Percentiles rank a stretch among this genome's conserved stretches.
phyloP scores from a whole-genome alignment of 2,888 invertebrate species.

The Copidosoma aretas region DNA sequence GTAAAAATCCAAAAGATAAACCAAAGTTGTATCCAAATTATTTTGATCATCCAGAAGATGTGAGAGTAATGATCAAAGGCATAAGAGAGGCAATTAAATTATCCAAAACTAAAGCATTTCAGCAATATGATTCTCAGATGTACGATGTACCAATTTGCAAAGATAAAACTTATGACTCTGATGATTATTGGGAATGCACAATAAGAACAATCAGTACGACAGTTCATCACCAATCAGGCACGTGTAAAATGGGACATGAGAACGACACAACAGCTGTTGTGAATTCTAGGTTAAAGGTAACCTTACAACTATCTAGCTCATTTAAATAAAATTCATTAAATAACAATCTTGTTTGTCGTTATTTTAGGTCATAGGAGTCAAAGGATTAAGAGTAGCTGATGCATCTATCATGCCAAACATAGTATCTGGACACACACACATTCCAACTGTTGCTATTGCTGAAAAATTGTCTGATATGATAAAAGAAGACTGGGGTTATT shows the following conservation, averaged over 20 bases:
- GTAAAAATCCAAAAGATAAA: conserved; percentile 11
- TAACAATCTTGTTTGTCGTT: neutral
- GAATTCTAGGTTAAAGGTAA: conserved; percentile 66
- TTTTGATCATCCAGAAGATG: conserved; percentile 70
- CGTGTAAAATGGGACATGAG: conserved; percentile 72
- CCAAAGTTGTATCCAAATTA: conserved; percentile 76
- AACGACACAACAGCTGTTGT: conserved; percentile 70
- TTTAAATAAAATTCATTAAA: neutral
- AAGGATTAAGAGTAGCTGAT: conserved; percentile 65
- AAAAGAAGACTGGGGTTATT: conserved; percentile 1
- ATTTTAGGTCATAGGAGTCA: conserved; percentile 57
- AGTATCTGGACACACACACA: neutral
- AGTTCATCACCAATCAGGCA: conserved; percentile 72
- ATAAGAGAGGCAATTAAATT: conserved; percentile 65
- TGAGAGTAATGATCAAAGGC: conserved; percentile 64
- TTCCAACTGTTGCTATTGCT: neutral
- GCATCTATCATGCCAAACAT: conserved; percentile 67
- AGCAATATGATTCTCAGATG: conserved; percentile 66
- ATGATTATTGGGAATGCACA: conserved; percentile 74
- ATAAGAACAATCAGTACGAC: conserved; percentile 72
- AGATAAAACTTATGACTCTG: conserved; percentile 67
- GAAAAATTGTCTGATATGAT: conserved; percentile 1
- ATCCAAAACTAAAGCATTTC: conserved; percentile 68
- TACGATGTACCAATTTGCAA: conserved; percentile 68
- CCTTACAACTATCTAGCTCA: neutral